Percentiles rank a stretch among this genome's conserved stretches.
phyloP scores from a whole-genome alignment of 2,888 invertebrate species.

The Mesoligia furuncula region DNA sequence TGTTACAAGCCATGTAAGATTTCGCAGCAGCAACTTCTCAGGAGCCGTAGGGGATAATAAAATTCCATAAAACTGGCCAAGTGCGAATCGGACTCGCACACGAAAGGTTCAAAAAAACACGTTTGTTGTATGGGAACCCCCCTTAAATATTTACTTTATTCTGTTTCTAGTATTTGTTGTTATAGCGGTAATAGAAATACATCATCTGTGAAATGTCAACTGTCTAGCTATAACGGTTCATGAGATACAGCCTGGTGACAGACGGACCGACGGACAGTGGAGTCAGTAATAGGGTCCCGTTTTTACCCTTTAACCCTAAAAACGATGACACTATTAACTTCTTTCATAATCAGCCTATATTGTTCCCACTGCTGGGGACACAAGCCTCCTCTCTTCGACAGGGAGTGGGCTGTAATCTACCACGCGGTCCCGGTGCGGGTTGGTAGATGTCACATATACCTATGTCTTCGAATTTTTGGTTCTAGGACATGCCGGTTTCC shows the following conservation, averaged over 20 bases:
- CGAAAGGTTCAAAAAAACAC: no score
- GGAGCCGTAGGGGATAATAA: not conserved
- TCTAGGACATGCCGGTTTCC: not conserved
- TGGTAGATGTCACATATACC: not conserved
- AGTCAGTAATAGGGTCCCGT: no score
- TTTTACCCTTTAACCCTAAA: no score
- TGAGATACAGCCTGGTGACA: no score
- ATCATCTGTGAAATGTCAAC: no score
- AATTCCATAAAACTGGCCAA: not conserved
- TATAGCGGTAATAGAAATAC: no score
- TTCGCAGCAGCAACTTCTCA: not conserved
- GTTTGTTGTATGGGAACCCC: no score
- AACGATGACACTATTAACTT: not conserved
- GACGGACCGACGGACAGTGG: no score
- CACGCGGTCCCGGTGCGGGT: not conserved
- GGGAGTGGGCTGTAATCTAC: not conserved
- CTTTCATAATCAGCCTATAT: not conserved
- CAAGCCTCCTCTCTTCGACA: not conserved
- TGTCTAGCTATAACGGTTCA: no score
- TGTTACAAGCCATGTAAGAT: not conserved
- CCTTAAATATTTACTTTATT: no score
- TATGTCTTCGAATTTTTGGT: not conserved
- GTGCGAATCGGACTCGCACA: no score
- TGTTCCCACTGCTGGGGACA: not conserved
- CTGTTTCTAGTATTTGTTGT: no score